Conservation (phyloP, 2,888 invertebrate species). For the Caenorhabditis wallacei region DNA sequence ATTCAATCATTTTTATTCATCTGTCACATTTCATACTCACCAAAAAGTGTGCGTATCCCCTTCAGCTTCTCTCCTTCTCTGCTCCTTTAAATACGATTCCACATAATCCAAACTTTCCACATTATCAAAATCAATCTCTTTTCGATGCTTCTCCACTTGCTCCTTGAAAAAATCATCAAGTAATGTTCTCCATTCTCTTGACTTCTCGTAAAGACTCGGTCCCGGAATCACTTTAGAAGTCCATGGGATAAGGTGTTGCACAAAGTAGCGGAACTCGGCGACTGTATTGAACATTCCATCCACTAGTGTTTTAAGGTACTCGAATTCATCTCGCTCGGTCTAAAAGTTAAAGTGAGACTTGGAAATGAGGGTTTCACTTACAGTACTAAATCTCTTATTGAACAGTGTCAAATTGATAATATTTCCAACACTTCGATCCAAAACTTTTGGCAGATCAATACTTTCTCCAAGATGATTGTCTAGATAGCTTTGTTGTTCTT, state of each 20-base stretch:
- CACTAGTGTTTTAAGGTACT: constrained; percentile 7
- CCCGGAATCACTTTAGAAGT: constrained; percentile 17
- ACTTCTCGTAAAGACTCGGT: not conserved
- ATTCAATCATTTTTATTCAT: too few relatives aligned
- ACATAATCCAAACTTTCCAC: constrained; percentile 58
- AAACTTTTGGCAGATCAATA: constrained; percentile 15
- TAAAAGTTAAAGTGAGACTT: not conserved
- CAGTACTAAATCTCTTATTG: constrained; percentile 25
- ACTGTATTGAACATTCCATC: constrained; percentile 12
- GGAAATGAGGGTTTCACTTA: not conserved
- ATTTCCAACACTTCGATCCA: constrained; percentile 57
- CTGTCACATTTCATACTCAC: too few relatives aligned
- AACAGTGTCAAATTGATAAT: constrained; percentile 61
- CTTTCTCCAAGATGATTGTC: constrained; percentile 15
- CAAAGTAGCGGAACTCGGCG: constrained; percentile 9
- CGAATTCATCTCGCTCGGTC: constrained; percentile 15
- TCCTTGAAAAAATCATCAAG: constrained; percentile 11
- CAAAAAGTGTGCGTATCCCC: constrained; percentile 42
- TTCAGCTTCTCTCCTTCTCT: constrained; percentile 50
- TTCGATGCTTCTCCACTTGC: constrained; percentile 29
- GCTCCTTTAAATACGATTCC: constrained; percentile 66
- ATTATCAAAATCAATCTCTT: constrained; percentile 49
- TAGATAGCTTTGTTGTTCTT: constrained; percentile 20
- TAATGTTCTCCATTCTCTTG: not conserved
- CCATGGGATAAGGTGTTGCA: constrained; percentile 27